Conservation (phyloP, 1,140 invertebrate genomes). For the Glomeris maerens region DNA sequence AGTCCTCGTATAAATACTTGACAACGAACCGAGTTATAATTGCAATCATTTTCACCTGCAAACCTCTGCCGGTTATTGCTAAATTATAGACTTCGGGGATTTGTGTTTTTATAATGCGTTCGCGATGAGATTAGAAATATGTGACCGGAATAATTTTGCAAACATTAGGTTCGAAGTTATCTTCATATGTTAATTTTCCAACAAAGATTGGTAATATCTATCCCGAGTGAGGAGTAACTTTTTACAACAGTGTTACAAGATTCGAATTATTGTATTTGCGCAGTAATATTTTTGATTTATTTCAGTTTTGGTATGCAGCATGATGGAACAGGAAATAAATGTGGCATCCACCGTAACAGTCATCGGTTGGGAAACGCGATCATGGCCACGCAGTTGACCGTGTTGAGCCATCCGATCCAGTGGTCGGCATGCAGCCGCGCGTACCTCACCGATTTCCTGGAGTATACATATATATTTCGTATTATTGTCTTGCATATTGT, state of each 20-base stretch:
- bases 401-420: slow-evolving; percentile 12
- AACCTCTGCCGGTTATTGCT: too few relatives aligned
- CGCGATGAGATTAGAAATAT: too few relatives aligned
- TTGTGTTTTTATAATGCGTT: too few relatives aligned
- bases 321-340: slow-evolving; percentile 21
- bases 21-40: too few relatives aligned
- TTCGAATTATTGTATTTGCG: not conserved
- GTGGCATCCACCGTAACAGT: slow-evolving; percentile 10
- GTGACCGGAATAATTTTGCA: too few relatives aligned
- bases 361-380: slow-evolving; percentile 4
- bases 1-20: too few relatives aligned
- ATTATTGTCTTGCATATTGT: not conserved
- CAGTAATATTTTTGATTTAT: too few relatives aligned
- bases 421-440: slow-evolving; percentile 22
- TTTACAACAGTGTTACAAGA: not conserved
- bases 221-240: not conserved
- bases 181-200: not conserved
- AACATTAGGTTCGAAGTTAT: not conserved
- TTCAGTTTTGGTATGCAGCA: slow-evolving; percentile 23
- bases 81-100: too few relatives aligned
- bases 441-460: slow-evolving; percentile 17
- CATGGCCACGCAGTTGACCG: slow-evolving; percentile 19
- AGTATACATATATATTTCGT: slow-evolving; percentile 9
- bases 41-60: too few relatives aligned
- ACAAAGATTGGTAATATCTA: not conserved